Base-by-base conservation (phyloP, 2,888 invertebrate genomes). In the Drosophila meridionalis region DNA sequence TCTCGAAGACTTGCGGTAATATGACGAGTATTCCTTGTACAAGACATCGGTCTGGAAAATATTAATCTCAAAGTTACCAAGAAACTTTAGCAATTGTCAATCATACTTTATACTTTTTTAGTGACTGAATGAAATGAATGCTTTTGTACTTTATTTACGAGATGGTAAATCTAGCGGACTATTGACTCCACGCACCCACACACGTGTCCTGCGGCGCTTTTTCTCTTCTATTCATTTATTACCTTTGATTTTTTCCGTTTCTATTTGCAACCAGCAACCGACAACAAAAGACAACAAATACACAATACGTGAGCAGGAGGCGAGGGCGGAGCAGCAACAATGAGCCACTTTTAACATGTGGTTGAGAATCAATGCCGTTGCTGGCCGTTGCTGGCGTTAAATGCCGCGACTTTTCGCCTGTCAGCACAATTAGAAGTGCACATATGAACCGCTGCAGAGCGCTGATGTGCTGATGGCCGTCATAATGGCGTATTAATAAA, bases 401-500 rank as follows among this genome's bases (percentile, higher is more conserved):
- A 78, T 66, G 84, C 74, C 82, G 82, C 82, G 48, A 84, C 78
- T 82, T 72, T 69, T 64, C 48, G 86, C 83, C 74, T 90, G 84
- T 90, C 84, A 86, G 48, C 90, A 69, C 89, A 79, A 90, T 85
- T 76, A 79, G 71, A 71, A 87, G 76, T 73, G 85, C 90, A 82
- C 76, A 82, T 69, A 58, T 70, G 80, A 75, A 62, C 62, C 57
- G 64, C 34, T 65, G 55, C 55, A 34, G 42, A 43, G 62, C 40
- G 64, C 30, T 59, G 62, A 38, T 36, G 53, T 11, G 26, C 52
- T 52, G 52, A 34, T 34, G 52, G 36, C 47, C 59, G 48, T 57
- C 69, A 83, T 90, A 89, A 90, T 87, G 82, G 85, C 68, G 74
- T 89, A 89, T 89, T 87, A 90, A 90, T 87, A 87, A 81, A 89